phyloP scores from a whole-genome alignment of 2,113 vertebrate species.

The Channa argus region DNA sequence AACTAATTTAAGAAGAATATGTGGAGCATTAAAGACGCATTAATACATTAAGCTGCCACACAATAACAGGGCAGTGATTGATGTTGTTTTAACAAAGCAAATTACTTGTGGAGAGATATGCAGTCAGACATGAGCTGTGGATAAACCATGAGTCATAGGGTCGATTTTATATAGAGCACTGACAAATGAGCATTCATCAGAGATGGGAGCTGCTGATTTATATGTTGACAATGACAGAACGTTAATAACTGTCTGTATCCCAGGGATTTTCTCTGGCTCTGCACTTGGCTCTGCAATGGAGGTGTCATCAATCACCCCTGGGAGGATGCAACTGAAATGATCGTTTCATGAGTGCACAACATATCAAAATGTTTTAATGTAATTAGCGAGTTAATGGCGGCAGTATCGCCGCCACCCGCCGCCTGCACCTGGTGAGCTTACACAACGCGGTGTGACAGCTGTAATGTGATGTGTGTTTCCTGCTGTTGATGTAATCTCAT shows the following conservation, averaged over 20 bases:
- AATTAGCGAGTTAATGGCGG: neutral
- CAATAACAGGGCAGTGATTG: neutral
- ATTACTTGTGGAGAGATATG: neutral
- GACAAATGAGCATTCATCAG: constrained; percentile 9
- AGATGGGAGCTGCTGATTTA: neutral
- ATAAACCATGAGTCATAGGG: constrained; percentile 25
- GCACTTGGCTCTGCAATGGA: neutral
- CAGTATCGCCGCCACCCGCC: neutral
- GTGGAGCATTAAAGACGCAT: neutral
- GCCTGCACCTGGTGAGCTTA: neutral
- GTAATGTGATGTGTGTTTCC: neutral
- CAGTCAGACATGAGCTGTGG: constrained; percentile 6
- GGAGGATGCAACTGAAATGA: neutral
- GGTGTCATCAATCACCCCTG: neutral
- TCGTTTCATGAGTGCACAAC: too few species aligned
- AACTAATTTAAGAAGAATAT: neutral
- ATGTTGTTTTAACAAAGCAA: neutral
- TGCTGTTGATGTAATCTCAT: neutral
- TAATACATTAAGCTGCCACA: neutral
- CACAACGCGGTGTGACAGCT: neutral
- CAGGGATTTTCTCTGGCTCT: neutral
- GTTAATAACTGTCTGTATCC: neutral
- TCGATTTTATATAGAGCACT: neutral
- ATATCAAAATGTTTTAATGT: neutral
- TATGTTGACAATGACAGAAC: neutral